Percentiles rank a stretch among this genome's conserved stretches.
Evolutionary conservation across 1,140 invertebrate species (phyloP).

Genomic region (Bombyx mandarina): DNA sequence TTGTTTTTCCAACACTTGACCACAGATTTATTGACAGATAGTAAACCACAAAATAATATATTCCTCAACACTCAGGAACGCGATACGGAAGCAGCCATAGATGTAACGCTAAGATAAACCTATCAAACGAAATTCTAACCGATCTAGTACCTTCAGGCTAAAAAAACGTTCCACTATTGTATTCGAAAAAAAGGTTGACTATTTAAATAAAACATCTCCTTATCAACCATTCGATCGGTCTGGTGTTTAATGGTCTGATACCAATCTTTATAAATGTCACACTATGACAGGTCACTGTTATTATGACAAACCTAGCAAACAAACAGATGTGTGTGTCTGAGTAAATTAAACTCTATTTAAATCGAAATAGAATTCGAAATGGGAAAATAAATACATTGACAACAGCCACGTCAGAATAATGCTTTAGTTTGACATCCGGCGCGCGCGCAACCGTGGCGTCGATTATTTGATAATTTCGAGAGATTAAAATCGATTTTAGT

Average conservation of each 20-base stretch:
- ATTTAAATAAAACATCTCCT: conserved; percentile 56
- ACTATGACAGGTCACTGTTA: conserved; percentile 58
- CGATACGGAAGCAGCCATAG: conserved; percentile 5
- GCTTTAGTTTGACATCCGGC: conserved; percentile 55
- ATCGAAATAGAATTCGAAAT: too few relatives aligned
- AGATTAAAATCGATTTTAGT: conserved; percentile 52
- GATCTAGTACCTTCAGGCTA: conserved; percentile 1
- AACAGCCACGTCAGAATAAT: background rate
- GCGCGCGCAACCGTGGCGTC: conserved; percentile 54
- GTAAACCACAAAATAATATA: too few relatives aligned
- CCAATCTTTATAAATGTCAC: conserved; percentile 49
- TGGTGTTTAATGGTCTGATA: conserved; percentile 44
- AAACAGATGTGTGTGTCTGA: too few relatives aligned
- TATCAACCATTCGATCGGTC: conserved; percentile 49
- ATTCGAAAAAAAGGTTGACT: conserved; percentile 25
- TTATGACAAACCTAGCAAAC: conserved; percentile 33
- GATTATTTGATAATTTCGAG: conserved; percentile 62
- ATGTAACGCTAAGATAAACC: background rate
- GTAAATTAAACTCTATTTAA: too few relatives aligned
- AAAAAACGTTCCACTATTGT: conserved; percentile 9
- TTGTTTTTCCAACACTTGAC: too few relatives aligned
- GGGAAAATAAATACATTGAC: too few relatives aligned
- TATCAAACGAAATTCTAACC: background rate
- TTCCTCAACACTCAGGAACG: background rate
- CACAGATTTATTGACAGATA: too few relatives aligned